Evolutionary conservation across 2,888 invertebrate species (phyloP).

Genomic region (Nipponacmea schrenckii): DNA sequence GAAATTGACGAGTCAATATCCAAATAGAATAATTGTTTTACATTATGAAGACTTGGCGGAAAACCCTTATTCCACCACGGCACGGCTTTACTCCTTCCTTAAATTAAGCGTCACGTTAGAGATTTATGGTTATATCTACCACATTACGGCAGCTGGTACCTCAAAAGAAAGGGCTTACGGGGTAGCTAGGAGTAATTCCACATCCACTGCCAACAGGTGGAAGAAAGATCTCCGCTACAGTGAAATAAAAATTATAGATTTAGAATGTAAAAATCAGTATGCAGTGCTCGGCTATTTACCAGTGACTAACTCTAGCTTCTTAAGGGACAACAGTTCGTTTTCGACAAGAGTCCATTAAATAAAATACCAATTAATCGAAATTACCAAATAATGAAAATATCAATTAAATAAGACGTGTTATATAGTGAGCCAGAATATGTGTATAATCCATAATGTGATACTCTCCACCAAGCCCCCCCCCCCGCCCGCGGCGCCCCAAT

Average conservation of each 20-base stretch:
- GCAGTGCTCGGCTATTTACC: slow-evolving; percentile 11
- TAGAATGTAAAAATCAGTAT: slow-evolving; percentile 4
- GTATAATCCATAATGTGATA: no score
- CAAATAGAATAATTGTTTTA: neutral
- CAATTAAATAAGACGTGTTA: no score
- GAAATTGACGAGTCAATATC: neutral
- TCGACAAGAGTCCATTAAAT: no score
- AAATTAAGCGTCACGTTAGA: neutral
- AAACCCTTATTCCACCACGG: neutral
- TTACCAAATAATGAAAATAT: no score
- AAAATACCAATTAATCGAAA: no score
- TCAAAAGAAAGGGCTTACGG: neutral
- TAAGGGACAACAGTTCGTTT: no score
- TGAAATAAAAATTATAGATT: neutral
- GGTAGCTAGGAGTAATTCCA: slow-evolving; percentile 8
- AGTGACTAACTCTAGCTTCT: neutral
- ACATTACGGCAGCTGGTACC: neutral
- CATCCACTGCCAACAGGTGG: slow-evolving; percentile 14
- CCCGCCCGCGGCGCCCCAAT: no score
- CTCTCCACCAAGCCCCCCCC: no score
- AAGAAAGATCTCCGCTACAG: neutral
- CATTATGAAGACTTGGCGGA: neutral
- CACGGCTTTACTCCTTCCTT: neutral
- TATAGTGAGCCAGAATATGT: no score
- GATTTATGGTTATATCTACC: neutral